These are phyloP conservation scores for Tribolium castaneum DNA, from an alignment of 1,140 invertebrate species.

Conservation along the genomic window DNA sequence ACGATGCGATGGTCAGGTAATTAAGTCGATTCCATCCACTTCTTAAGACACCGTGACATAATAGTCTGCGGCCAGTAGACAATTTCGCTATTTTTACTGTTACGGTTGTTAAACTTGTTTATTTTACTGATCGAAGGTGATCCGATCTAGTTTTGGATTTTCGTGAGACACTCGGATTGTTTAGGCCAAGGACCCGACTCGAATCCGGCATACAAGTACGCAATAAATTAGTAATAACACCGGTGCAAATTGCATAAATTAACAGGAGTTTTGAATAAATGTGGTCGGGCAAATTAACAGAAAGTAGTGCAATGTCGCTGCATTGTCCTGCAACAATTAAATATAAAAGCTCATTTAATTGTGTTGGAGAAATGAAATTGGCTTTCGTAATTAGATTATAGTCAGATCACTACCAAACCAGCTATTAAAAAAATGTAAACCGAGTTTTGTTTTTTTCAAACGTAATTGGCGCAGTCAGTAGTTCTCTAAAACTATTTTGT, in stretches of 20 bases:
- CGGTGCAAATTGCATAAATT: not conserved
- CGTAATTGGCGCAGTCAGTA: no score
- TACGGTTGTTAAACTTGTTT: not conserved
- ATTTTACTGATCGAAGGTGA: not conserved
- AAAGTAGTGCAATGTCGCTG: not conserved
- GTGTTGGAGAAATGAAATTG: not conserved
- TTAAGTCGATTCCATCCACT: not conserved
- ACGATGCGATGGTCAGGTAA: not conserved
- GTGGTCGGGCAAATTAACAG: not conserved
- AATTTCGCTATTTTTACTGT: not conserved
- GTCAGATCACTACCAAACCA: not conserved
- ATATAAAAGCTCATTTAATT: not conserved
- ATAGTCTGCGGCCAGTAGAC: not conserved
- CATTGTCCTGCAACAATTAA: not conserved
- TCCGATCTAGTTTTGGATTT: conserved; percentile 19
- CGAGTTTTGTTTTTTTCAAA: no score
- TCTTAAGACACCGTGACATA: not conserved
- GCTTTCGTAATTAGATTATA: not conserved
- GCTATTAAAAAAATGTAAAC: no score
- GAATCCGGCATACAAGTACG: not conserved
- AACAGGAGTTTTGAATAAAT: not conserved
- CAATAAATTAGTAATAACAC: not conserved
- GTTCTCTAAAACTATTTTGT: no score
- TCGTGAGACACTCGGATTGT: not conserved
- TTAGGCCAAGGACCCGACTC: conserved; percentile 10